Conservation (phyloP, 2,113 vertebrate species). For the Tachycineta bicolor region DNA sequence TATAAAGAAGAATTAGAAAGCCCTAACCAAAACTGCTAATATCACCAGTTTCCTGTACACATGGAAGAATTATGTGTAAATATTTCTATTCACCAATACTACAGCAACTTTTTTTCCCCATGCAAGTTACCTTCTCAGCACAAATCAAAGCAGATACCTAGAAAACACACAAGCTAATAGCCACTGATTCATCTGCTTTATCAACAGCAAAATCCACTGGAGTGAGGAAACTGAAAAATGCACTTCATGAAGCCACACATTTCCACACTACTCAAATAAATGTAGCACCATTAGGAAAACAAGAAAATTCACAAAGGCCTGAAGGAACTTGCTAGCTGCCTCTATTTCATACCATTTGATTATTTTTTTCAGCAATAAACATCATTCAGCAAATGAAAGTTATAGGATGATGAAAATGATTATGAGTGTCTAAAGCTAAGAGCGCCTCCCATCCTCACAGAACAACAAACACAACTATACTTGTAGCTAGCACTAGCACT, state of each 20-base stretch:
- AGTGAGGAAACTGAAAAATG: background rate
- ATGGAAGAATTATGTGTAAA: background rate
- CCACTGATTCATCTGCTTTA: background rate
- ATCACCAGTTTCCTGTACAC: background rate
- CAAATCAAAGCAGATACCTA: background rate
- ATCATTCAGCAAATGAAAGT: background rate
- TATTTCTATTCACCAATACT: background rate
- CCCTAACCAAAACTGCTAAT: background rate
- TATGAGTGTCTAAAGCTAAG: background rate
- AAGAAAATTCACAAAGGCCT: background rate
- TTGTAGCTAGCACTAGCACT: background rate
- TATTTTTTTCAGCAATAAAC: background rate
- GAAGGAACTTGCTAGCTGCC: background rate
- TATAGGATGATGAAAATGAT: background rate
- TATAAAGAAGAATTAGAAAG: background rate
- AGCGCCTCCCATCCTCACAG: background rate
- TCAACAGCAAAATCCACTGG: background rate
- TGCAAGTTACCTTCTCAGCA: background rate
- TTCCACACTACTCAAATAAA: background rate
- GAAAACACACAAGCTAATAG: conserved; percentile 4
- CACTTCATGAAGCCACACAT: background rate
- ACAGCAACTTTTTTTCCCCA: background rate
- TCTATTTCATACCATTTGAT: background rate
- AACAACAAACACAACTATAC: background rate
- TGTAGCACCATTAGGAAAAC: background rate